phyloP scores from a whole-genome alignment of 2,797 vertebrate species.

The Mormyrops boulengeri region DNA sequence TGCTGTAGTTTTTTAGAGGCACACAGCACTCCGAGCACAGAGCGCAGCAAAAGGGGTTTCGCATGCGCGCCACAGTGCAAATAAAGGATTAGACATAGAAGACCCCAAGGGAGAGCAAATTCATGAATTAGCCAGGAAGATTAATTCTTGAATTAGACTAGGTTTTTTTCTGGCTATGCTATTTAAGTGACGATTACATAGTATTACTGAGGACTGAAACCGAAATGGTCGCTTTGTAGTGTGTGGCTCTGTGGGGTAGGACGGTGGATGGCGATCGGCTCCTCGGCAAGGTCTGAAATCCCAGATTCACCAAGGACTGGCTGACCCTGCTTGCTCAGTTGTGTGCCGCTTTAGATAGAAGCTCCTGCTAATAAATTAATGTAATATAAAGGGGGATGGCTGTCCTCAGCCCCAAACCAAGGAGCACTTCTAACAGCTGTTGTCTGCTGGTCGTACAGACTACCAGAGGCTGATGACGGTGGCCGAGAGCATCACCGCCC shows the following conservation, averaged over 20 bases:
- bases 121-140: not conserved
- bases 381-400: not conserved
- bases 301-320: not conserved
- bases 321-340: not conserved
- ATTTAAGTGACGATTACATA: not conserved
- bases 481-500: slow-evolving; percentile 95
- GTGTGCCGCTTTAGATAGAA: not conserved
- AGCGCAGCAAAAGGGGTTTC: not conserved
- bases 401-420: not conserved
- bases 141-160: not conserved
- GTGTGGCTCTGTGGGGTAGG: not conserved
- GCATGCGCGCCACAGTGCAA: not conserved
- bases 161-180: not conserved
- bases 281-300: not conserved
- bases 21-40: not conserved
- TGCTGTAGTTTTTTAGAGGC: not conserved
- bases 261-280: not conserved
- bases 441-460: slow-evolving; percentile 60
- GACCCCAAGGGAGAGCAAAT: not conserved
- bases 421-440: not conserved
- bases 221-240: not conserved
- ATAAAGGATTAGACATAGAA: not conserved
- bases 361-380: not conserved
- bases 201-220: not conserved
- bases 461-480: slow-evolving; percentile 99